phyloP scores from a whole-genome alignment of 2,888 invertebrate genomes.

The Cetonia aurata region DNA sequence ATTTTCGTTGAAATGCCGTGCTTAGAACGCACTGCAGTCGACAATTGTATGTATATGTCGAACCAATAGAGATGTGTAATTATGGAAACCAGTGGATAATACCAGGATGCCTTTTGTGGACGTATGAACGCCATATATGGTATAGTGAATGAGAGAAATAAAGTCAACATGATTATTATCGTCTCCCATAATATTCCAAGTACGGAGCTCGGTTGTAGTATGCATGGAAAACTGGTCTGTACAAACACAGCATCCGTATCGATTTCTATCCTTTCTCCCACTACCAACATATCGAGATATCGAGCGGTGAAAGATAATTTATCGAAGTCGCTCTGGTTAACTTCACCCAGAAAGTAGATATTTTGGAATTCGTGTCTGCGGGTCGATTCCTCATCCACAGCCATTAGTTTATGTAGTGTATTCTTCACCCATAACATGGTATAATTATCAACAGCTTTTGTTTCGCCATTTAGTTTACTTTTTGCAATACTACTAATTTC shows the following conservation, averaged over 20 bases:
- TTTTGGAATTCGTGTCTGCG: slow-evolving; percentile 45
- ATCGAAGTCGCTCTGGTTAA: slow-evolving; percentile 34
- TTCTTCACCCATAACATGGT: slow-evolving; percentile 45
- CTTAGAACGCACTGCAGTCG: slow-evolving; percentile 52
- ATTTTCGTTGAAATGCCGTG: slow-evolving; percentile 32
- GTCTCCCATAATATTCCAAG: slow-evolving; percentile 51
- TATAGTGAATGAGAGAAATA: slow-evolving; percentile 41
- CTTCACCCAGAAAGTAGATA: slow-evolving; percentile 42
- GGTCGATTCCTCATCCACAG: slow-evolving; percentile 41
- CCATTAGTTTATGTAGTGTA: slow-evolving; percentile 45
- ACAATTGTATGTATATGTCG: slow-evolving; percentile 53
- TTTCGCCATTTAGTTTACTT: slow-evolving; percentile 5
- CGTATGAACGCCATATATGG: slow-evolving; percentile 38
- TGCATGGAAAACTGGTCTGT: slow-evolving; percentile 52
- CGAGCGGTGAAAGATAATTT: slow-evolving; percentile 49
- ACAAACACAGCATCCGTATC: slow-evolving; percentile 54
- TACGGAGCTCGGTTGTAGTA: slow-evolving; percentile 54
- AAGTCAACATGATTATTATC: slow-evolving; percentile 45
- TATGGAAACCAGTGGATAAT: slow-evolving; percentile 25
- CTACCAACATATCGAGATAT: slow-evolving; percentile 52
- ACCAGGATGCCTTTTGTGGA: slow-evolving; percentile 22
- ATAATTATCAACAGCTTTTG: slow-evolving; percentile 40
- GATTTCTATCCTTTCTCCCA: slow-evolving; percentile 53
- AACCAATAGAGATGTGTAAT: slow-evolving; percentile 47
- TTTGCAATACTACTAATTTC: slow-evolving; percentile 35